Conservation (phyloP, 2,113 vertebrate species). For the Vulpes vulpes region DNA sequence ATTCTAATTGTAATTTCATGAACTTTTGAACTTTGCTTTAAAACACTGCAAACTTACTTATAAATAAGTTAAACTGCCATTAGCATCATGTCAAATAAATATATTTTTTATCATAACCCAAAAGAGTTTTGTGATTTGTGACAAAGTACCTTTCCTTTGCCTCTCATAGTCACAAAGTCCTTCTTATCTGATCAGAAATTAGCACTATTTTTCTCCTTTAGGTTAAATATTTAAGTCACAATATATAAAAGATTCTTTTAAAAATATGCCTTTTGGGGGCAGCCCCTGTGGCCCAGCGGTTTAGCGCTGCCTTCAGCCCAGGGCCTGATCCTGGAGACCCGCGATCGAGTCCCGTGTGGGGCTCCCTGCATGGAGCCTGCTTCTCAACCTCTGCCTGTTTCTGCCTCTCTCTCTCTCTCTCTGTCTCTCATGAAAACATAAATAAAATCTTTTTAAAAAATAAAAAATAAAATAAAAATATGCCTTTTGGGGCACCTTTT, state of each 20-base stretch:
- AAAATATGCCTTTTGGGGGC: background rate
- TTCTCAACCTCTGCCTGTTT: no score
- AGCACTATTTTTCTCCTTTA: background rate
- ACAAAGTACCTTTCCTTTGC: background rate
- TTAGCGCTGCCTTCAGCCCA: no score
- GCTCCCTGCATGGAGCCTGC: no score
- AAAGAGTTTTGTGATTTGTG: background rate
- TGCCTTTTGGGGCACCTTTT: background rate
- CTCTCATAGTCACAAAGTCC: background rate
- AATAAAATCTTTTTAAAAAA: no score
- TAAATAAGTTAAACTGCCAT: background rate
- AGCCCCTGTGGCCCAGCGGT: no score
- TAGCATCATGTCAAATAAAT: background rate
- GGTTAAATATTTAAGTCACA: background rate
- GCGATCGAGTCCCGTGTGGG: no score
- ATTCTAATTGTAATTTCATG: background rate
- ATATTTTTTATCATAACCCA: background rate
- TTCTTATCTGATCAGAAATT: background rate
- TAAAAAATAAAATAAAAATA: background rate
- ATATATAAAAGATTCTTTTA: background rate
- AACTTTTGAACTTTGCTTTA: background rate
- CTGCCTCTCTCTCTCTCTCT: no score
- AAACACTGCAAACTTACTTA: background rate
- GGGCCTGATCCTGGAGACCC: no score
- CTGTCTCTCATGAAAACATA: no score